These are phyloP conservation scores for Cherax destructor DNA, from an alignment of 1,140 invertebrate species.

Conservation along the genomic window DNA sequence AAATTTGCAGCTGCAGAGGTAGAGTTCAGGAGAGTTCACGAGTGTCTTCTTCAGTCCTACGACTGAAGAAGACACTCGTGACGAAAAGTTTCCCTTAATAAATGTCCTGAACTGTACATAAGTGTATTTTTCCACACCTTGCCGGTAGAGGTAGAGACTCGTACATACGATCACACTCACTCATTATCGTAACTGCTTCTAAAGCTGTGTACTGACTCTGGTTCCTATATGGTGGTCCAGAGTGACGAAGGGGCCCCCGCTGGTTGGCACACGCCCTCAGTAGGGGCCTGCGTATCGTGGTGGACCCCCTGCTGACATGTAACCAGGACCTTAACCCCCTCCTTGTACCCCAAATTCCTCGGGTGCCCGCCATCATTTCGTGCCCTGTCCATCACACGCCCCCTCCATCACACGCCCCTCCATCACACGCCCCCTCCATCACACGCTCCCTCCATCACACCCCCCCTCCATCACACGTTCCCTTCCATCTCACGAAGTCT, in stretches of 20 bases:
- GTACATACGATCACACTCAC: no score
- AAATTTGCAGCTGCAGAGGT: no score
- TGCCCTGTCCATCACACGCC: neutral
- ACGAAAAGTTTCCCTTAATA: no score
- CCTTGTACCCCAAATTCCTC: neutral
- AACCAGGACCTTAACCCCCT: neutral
- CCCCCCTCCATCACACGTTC: neutral
- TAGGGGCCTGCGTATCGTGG: slow-evolving; percentile 15
- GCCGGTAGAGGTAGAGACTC: no score
- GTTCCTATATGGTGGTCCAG: neutral
- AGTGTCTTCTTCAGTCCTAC: no score
- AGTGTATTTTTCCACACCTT: no score
- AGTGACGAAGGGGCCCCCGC: slow-evolving; percentile 53
- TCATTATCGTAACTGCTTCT: neutral
- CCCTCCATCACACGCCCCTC: neutral
- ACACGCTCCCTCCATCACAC: no score
- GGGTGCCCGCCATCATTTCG: neutral
- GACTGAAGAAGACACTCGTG: no score
- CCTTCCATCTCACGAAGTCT: no score
- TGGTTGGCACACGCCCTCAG: slow-evolving; percentile 56
- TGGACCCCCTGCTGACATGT: slow-evolving; percentile 13
- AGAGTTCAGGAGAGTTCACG: no score
- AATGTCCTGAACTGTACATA: no score
- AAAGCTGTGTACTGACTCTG: neutral
- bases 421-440: no score